A percentile compares a stretch with the other conserved stretches of the same genome.
Conservation (phyloP, 2,888 invertebrate species). For the Branchellion lobata region DNA sequence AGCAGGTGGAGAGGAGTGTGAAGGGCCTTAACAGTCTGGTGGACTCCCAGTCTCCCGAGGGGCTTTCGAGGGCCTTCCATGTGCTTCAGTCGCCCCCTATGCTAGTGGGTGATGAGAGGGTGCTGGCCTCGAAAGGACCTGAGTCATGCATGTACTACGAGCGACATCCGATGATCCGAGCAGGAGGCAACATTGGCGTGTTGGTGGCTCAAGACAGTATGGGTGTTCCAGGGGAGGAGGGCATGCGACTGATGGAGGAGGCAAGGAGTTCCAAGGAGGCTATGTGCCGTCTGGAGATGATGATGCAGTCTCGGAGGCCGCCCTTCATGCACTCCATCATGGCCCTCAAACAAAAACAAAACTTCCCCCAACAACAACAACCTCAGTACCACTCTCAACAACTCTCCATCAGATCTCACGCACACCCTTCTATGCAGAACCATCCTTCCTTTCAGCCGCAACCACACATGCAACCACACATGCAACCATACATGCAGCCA, state of each 20-base stretch:
- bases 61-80: background rate
- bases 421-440: background rate
- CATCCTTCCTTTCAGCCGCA: background rate
- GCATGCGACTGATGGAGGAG: background rate
- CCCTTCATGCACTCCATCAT: background rate
- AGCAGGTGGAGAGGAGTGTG: constrained; percentile 1
- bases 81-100: background rate
- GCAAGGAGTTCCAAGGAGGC: background rate
- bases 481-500: background rate
- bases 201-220: background rate
- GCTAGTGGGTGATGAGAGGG: background rate
- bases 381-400: background rate
- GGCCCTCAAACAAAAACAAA: background rate
- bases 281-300: background rate
- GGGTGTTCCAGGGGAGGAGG: background rate
- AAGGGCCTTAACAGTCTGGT: background rate
- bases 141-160: background rate
- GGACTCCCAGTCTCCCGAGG: background rate
- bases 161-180: background rate
- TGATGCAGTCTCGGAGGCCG: background rate
- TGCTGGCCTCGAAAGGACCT: background rate
- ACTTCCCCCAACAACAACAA: background rate
- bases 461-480: background rate
- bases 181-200: background rate
- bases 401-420: no score